Percentiles rank a stretch among this genome's conserved stretches.
These are phyloP conservation scores for Solenopsis invicta DNA, from an alignment of 1,140 invertebrate genomes.

Conservation along the genomic window DNA sequence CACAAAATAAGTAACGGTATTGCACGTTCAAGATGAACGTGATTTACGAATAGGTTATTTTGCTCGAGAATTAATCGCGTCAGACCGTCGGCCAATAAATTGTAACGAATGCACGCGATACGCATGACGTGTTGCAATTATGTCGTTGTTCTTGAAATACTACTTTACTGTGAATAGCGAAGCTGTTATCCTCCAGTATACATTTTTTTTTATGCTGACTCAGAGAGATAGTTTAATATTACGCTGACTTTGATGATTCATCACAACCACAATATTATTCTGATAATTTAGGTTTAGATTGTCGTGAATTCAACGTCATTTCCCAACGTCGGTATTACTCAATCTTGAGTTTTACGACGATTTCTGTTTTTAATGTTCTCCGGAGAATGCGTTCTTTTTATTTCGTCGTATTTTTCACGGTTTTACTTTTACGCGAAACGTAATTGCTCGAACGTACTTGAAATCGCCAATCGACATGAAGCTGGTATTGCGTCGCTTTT, in stretches of 20 bases:
- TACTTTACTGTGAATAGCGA: slow-evolving; percentile 21
- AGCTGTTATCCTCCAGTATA: slow-evolving; percentile 48
- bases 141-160: slow-evolving; percentile 44
- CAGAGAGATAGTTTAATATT: slow-evolving; percentile 21
- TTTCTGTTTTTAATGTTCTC: slow-evolving; percentile 11
- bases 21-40: neutral
- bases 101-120: slow-evolving; percentile 45
- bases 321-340: neutral
- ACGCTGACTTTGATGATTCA: slow-evolving; percentile 29
- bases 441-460: slow-evolving; percentile 36
- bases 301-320: slow-evolving; percentile 18
- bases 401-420: neutral
- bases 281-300: slow-evolving; percentile 23
- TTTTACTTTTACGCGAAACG: neutral
- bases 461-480: slow-evolving; percentile 4
- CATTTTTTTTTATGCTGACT: slow-evolving; percentile 7
- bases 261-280: neutral
- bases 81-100: slow-evolving; percentile 59
- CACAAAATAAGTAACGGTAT: slow-evolving; percentile 17
- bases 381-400: neutral
- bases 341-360: slow-evolving; percentile 16
- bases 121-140: slow-evolving; percentile 55
- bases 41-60: slow-evolving; percentile 35
- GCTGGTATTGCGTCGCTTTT: slow-evolving; percentile 4
- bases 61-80: slow-evolving; percentile 38